Evolutionary conservation across 2,797 vertebrate species (phyloP), one percentile per base, ranked within the genome.

Genomic region (Microctenopoma lineatum): DNA sequence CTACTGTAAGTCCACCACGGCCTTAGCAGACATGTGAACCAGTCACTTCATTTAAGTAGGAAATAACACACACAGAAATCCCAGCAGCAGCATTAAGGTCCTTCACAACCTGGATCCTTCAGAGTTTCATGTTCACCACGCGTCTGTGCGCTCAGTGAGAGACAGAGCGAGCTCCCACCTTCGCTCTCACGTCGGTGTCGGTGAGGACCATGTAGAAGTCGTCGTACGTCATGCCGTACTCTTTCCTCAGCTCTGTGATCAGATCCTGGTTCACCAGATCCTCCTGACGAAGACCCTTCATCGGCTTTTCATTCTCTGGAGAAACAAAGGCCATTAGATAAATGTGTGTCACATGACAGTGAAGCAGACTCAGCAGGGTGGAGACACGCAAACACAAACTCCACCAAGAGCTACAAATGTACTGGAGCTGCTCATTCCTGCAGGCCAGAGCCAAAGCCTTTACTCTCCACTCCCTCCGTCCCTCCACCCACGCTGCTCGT

Each of bases 141-240:
- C 21, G 21, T 21, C 21, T 21, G 21, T 21, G 21, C 21, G 21
- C 21, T 21, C 21, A 21, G 21, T 21, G 29, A 32, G 29, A 25
- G 13, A 10, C 3, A 1, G 15, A 48, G 39, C 7, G 5, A 21
- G 14, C 10, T 11, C 59, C 54, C 80, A 99, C 98, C 96, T 99
- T 97, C 68, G 95, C 95, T 81, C 95, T 96, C 92, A 98, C 96
- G 89, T 99, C 98, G 2, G 89, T 90, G 62, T 99, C 98, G 0
- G 97, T 97, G 67, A 99, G 90, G 55, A 98, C 95, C 96, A 99
- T 98, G 90, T 96, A 96, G 94, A 99, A 99, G 81, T 98, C 97
- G 56, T 96, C 95, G 29, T 96, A 94, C n/a, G 90, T 96, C 97
- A 99, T 98, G 46, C 95, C 93, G 5, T 96, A 98, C 73, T 97